Percentiles rank a stretch among this genome's conserved stretches.
These are phyloP conservation scores for Centroberyx gerrardi DNA, from an alignment of 2,797 vertebrate genomes.

Conservation along the genomic window DNA sequence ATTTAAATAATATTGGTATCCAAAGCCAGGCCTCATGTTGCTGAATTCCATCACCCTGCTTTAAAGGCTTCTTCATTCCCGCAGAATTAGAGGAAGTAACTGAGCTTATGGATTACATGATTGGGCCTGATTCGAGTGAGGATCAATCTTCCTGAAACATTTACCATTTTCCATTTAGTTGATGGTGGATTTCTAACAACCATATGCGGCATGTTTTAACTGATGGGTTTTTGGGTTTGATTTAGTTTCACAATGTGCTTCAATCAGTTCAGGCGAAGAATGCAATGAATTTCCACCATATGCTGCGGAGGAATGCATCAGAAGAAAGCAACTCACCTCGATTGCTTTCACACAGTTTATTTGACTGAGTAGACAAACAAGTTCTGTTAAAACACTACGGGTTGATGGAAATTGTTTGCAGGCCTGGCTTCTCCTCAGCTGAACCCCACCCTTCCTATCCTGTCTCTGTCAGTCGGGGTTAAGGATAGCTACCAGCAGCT, in stretches of 20 bases:
- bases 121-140: slow-evolving; percentile 40
- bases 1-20: slow-evolving; percentile 77
- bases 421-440: slow-evolving; percentile 49
- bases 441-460: slow-evolving; percentile 45
- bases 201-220: slow-evolving; percentile 33
- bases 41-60: slow-evolving; percentile 73
- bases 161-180: slow-evolving; percentile 43
- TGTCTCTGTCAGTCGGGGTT: slow-evolving; percentile 67
- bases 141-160: slow-evolving; percentile 49
- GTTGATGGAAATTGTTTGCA: slow-evolving; percentile 78
- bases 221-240: slow-evolving; percentile 38
- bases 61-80: slow-evolving; percentile 61
- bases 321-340: slow-evolving; percentile 33
- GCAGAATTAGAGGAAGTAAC: slow-evolving; percentile 57
- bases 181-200: slow-evolving; percentile 39
- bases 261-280: slow-evolving; percentile 45
- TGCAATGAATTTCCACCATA: slow-evolving; percentile 45
- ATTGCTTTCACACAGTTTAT: slow-evolving; percentile 66
- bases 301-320: slow-evolving; percentile 35
- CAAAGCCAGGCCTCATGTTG: slow-evolving; percentile 62
- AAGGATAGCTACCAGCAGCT: slow-evolving; percentile 59
- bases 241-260: slow-evolving; percentile 32
- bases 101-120: slow-evolving; percentile 58
- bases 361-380: slow-evolving; percentile 64
- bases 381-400: slow-evolving; percentile 55